Evolutionary conservation across 2,888 invertebrate genomes (phyloP).

Genomic region (Poecilobothrus nobilitatus): DNA sequence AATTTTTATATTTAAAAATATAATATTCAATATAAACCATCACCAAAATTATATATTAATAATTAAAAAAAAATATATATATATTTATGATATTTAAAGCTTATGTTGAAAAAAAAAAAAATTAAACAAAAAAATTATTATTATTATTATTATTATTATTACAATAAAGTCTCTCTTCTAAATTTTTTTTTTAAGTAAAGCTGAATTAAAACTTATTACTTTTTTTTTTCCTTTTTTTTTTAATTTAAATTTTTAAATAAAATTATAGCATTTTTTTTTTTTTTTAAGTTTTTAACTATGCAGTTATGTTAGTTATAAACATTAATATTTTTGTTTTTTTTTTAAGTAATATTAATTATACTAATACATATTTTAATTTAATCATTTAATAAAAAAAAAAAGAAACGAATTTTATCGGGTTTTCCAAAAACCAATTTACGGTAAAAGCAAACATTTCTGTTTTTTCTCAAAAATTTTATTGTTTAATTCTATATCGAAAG

Average conservation of each 20-base stretch:
- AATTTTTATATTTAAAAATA: not conserved
- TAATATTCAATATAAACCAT: not conserved
- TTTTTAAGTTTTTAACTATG: not conserved
- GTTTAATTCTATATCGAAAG: no score
- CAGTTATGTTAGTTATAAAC: not conserved
- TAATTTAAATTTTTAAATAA: not conserved
- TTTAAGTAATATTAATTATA: not conserved
- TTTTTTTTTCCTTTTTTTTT: not conserved
- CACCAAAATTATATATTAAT: not conserved
- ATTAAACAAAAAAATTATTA: not conserved
- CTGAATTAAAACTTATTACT: not conserved
- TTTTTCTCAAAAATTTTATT: no score
- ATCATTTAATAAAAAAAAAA: not conserved
- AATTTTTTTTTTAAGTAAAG: not conserved
- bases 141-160: not conserved
- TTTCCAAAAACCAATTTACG: not conserved
- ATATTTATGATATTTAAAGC: not conserved
- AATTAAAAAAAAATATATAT: not conserved
- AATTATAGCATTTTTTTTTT: not conserved
- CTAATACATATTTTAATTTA: no score
- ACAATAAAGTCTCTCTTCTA: not conserved
- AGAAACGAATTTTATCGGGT: not conserved
- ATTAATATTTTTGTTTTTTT: not conserved
- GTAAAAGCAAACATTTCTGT: not conserved
- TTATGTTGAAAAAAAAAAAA: not conserved